These are phyloP conservation scores for Dermolepida albohirtum DNA, from an alignment of 2,888 invertebrate species.

Conservation along the genomic window DNA sequence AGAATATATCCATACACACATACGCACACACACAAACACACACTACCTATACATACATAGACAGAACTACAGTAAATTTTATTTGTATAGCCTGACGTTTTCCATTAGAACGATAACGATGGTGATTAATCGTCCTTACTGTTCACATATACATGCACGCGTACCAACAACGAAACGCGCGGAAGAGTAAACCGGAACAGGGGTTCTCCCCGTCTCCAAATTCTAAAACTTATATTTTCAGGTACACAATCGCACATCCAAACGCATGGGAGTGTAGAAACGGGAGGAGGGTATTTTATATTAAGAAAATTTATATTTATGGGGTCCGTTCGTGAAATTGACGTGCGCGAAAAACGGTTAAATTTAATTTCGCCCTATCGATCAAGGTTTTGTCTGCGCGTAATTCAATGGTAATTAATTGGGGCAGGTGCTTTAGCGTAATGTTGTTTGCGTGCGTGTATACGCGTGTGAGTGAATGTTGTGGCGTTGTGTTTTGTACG, in stretches of 20 bases:
- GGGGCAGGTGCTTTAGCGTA: too few relatives aligned
- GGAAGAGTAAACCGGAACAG: not conserved
- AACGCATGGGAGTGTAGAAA: not conserved
- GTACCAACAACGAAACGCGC: constrained; percentile 8
- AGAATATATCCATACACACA: not conserved
- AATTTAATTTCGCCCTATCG: constrained; percentile 6
- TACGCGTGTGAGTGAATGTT: too few relatives aligned
- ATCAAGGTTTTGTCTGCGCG: not conserved
- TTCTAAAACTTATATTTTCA: constrained; percentile 8
- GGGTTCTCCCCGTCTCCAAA: constrained; percentile 4
- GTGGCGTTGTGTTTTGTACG: too few relatives aligned
- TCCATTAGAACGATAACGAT: constrained; percentile 37
- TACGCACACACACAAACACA: not conserved
- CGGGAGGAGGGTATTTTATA: not conserved
- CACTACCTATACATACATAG: not conserved
- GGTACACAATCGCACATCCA: not conserved
- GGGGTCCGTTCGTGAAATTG: not conserved
- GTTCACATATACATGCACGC: constrained; percentile 9
- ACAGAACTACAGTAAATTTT: constrained; percentile 28
- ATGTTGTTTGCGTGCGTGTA: too few relatives aligned
- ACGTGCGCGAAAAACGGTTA: not conserved
- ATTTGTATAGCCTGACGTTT: constrained; percentile 28
- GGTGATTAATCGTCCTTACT: constrained; percentile 34
- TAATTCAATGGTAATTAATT: too few relatives aligned
- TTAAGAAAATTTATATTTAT: constrained; percentile 8